phyloP scores from a whole-genome alignment of 2,113 vertebrate species.

The Sylvia atricapilla region DNA sequence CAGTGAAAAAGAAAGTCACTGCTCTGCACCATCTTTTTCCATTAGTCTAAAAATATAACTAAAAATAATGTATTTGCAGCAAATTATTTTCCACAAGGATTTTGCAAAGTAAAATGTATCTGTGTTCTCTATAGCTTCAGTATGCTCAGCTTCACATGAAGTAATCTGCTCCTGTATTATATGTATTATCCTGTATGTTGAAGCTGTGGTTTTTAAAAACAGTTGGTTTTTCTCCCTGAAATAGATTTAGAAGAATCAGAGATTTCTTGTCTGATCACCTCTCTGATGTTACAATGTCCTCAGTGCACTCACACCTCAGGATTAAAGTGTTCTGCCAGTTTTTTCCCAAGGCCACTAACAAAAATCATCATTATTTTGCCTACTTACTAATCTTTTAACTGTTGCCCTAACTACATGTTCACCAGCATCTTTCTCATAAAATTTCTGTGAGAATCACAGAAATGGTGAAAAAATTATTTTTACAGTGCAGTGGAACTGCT shows the following conservation, averaged over 20 bases:
- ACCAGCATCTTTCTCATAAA: constrained; percentile 35
- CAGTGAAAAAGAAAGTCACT: not conserved
- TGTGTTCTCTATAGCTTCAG: not conserved
- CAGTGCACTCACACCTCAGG: not conserved
- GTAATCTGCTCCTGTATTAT: not conserved
- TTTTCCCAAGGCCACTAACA: not conserved
- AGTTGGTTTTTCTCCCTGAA: not conserved
- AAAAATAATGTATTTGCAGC: not conserved
- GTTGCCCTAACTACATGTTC: constrained; percentile 10
- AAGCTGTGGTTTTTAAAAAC: not conserved
- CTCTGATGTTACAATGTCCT: not conserved
- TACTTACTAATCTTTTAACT: not conserved
- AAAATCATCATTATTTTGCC: constrained; percentile 30
- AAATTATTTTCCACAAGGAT: not conserved
- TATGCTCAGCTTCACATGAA: not conserved
- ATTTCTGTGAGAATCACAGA: constrained; percentile 63
- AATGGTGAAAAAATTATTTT: constrained; percentile 75
- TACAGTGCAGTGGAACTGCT: constrained; percentile 76
- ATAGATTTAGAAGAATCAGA: not conserved
- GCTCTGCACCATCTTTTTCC: not conserved
- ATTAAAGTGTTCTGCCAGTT: not conserved
- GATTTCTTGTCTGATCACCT: not conserved
- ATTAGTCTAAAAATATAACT: not conserved
- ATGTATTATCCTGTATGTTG: not conserved
- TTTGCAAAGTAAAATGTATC: not conserved